These are phyloP conservation scores for Caenorhabditis panamensis DNA, from an alignment of 2,888 invertebrate species.

Conservation along the genomic window DNA sequence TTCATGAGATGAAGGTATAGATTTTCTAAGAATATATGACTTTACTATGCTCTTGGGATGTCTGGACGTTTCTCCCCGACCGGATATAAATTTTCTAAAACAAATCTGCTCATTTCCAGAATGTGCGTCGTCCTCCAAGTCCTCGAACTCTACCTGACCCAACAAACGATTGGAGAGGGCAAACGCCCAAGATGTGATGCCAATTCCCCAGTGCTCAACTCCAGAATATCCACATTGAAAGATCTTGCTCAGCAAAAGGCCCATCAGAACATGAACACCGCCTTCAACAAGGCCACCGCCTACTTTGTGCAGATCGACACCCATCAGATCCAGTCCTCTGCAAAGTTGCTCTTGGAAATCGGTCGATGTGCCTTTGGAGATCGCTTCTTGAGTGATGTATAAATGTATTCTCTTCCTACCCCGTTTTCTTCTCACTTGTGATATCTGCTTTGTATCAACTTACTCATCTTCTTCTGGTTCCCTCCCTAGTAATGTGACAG, in stretches of 20 bases:
- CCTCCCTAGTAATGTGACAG: constrained; percentile 31
- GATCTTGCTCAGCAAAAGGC: constrained; percentile 70
- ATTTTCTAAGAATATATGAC: no score
- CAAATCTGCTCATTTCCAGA: constrained; percentile 57
- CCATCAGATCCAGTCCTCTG: constrained; percentile 63
- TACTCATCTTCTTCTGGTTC: constrained; percentile 37
- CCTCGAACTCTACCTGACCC: constrained; percentile 71
- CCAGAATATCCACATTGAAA: constrained; percentile 71
- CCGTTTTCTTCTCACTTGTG: constrained; percentile 1
- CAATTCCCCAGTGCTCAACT: constrained; percentile 73
- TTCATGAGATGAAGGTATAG: no score
- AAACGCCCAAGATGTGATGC: constrained; percentile 59
- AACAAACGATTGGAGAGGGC: constrained; percentile 72
- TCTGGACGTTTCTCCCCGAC: no score
- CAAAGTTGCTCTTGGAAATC: constrained; percentile 58
- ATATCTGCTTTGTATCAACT: not conserved
- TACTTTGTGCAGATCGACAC: constrained; percentile 70
- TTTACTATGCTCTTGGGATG: no score
- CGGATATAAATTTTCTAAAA: constrained; percentile 3
- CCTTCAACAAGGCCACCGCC: constrained; percentile 66
- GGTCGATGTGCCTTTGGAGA: constrained; percentile 57
- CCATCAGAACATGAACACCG: constrained; percentile 59
- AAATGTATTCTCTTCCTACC: constrained; percentile 20
- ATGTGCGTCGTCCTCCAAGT: constrained; percentile 72
- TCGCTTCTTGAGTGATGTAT: constrained; percentile 62